A percentile compares a stretch with the other conserved stretches of the same genome.
Conservation (phyloP, 2,888 invertebrate species). For the Incurvaria masculella region DNA sequence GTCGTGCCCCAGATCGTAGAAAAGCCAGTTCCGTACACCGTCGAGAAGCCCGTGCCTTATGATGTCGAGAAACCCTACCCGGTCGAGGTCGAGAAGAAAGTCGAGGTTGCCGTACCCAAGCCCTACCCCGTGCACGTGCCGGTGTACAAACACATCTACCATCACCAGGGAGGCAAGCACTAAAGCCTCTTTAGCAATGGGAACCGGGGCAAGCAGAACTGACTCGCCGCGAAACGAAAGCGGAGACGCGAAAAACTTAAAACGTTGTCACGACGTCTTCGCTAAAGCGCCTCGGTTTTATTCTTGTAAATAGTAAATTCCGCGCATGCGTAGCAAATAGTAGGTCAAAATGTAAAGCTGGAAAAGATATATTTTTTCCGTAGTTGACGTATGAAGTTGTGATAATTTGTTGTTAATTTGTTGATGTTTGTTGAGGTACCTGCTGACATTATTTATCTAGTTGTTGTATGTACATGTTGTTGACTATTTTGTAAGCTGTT, state of each 20-base stretch:
- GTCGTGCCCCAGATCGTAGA: conserved; percentile 69
- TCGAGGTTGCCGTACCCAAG: conserved; percentile 66
- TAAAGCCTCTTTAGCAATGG: conserved; percentile 21
- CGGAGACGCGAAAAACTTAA: too few relatives aligned
- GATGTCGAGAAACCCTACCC: conserved; percentile 73
- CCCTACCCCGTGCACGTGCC: conserved; percentile 73
- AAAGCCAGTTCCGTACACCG: conserved; percentile 69
- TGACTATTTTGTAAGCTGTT: not conserved
- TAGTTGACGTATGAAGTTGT: not conserved
- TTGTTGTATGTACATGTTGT: not conserved
- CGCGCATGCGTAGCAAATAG: not conserved
- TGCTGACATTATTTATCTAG: not conserved
- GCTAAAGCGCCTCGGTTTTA: not conserved
- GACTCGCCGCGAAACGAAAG: too few relatives aligned
- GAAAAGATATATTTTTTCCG: not conserved
- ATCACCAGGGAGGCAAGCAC: conserved; percentile 56
- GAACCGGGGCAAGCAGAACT: not conserved
- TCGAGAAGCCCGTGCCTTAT: conserved; percentile 68
- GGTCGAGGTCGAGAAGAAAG: conserved; percentile 71
- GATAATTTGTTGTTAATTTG: not conserved
- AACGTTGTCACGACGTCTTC: too few relatives aligned
- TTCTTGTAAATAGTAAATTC: not conserved
- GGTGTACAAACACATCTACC: conserved; percentile 71
- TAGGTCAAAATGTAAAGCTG: not conserved
- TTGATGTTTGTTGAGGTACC: not conserved